Evolutionary conservation across 2,797 vertebrate genomes (phyloP).

Genomic region (Bradypodion pumilum): DNA sequence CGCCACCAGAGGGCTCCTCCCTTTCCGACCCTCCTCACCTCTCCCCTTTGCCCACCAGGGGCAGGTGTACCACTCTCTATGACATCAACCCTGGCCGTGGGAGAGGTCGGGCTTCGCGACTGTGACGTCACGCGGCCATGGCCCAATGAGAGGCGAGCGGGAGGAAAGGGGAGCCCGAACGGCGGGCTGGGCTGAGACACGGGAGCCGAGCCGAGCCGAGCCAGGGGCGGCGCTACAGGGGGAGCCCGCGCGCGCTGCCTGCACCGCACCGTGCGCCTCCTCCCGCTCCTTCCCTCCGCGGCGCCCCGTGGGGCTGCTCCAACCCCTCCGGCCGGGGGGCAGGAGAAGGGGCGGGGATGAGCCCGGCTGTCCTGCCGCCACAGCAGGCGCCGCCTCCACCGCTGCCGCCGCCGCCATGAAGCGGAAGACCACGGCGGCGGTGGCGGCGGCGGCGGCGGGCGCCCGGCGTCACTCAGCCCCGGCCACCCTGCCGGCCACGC

Average conservation of each 20-base stretch:
- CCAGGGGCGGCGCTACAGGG: neutral
- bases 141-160: slow-evolving; percentile 44
- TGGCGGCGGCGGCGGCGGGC: too few relatives aligned
- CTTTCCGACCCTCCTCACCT: too few relatives aligned
- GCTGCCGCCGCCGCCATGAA: slow-evolving; percentile 60
- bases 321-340: neutral
- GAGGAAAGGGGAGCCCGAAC: neutral
- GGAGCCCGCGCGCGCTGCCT: neutral
- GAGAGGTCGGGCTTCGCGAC: neutral
- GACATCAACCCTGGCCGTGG: slow-evolving; percentile 36
- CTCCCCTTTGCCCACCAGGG: too few relatives aligned
- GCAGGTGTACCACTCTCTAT: slow-evolving; percentile 12
- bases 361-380: slow-evolving; percentile 11
- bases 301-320: slow-evolving; percentile 24
- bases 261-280: neutral
- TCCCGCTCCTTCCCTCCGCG: neutral
- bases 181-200: neutral
- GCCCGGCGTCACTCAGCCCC: slow-evolving; percentile 46
- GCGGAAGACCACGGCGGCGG: slow-evolving; percentile 59
- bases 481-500: slow-evolving; percentile 11
- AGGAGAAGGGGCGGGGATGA: slow-evolving; percentile 36
- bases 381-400: slow-evolving; percentile 39
- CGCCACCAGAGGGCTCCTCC: too few relatives aligned
- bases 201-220: neutral
- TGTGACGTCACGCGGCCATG: slow-evolving; percentile 33